Evolutionary conservation across 2,888 invertebrate genomes (phyloP).

Genomic region (Aphrophora alni): DNA sequence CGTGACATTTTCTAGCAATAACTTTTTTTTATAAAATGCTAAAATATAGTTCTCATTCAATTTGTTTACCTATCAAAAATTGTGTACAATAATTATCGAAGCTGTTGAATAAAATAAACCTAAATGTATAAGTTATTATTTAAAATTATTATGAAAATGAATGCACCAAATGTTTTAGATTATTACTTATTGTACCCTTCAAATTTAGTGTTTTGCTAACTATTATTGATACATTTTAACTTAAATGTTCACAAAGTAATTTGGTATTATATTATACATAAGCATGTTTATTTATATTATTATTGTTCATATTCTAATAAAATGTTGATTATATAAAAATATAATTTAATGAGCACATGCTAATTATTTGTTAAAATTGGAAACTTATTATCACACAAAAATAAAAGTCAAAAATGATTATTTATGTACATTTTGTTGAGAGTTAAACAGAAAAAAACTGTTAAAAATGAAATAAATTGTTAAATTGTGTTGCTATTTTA

Average conservation of each 20-base stretch:
- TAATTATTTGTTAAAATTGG: not conserved
- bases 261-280: not conserved
- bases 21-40: no score
- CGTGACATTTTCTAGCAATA: no score
- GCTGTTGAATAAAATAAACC: no score
- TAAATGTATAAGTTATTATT: not conserved
- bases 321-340: not conserved
- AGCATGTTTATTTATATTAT: not conserved
- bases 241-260: constrained; percentile 3
- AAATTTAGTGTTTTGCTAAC: no score
- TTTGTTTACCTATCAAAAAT: no score
- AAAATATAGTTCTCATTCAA: no score
- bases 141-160: no score
- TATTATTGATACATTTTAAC: not conserved
- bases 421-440: not conserved
- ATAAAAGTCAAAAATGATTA: not conserved
- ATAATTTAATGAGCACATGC: not conserved
- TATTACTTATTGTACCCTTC: no score
- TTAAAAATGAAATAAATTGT: constrained; percentile 7
- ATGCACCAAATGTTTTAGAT: no score
- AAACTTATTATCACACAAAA: not conserved
- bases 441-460: not conserved
- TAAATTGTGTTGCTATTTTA: constrained; percentile 29
- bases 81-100: no score
- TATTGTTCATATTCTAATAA: not conserved